A percentile compares a stretch with the other conserved stretches of the same genome.
Conservation (phyloP, 2,797 vertebrate genomes). For the Avahi laniger region DNA sequence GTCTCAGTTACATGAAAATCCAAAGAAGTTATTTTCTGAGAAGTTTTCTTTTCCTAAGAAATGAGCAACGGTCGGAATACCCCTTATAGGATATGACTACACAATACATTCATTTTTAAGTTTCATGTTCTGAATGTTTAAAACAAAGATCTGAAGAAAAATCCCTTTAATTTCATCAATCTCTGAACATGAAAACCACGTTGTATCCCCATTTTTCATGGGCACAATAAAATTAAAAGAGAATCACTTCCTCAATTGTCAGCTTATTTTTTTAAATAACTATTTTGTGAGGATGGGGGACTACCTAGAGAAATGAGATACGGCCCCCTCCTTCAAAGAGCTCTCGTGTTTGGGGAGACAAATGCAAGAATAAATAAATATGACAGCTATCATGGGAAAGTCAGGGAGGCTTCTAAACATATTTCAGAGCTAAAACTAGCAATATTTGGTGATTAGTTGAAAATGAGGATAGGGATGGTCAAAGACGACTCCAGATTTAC, state of each 20-base stretch:
- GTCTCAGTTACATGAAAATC: background rate
- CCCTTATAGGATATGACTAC: background rate
- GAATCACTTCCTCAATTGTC: background rate
- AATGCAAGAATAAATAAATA: background rate
- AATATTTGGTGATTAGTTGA: background rate
- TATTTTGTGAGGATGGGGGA: background rate
- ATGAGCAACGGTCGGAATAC: background rate
- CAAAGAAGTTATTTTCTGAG: background rate
- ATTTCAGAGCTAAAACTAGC: background rate
- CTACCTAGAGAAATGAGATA: background rate
- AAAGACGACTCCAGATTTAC: background rate
- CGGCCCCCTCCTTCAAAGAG: background rate
- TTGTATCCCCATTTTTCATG: background rate
- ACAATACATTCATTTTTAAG: background rate
- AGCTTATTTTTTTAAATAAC: background rate
- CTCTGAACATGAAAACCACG: background rate
- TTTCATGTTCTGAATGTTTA: background rate
- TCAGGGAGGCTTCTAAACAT: background rate
- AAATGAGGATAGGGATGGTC: background rate
- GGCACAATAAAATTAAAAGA: background rate
- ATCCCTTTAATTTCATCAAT: background rate
- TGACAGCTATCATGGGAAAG: background rate
- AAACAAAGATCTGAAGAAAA: background rate
- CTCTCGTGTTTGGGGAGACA: background rate
- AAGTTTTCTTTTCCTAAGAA: constrained; percentile 5